These are phyloP conservation scores for Condylura cristata DNA, from an alignment of 2,113 vertebrate species.

Conservation along the genomic window DNA sequence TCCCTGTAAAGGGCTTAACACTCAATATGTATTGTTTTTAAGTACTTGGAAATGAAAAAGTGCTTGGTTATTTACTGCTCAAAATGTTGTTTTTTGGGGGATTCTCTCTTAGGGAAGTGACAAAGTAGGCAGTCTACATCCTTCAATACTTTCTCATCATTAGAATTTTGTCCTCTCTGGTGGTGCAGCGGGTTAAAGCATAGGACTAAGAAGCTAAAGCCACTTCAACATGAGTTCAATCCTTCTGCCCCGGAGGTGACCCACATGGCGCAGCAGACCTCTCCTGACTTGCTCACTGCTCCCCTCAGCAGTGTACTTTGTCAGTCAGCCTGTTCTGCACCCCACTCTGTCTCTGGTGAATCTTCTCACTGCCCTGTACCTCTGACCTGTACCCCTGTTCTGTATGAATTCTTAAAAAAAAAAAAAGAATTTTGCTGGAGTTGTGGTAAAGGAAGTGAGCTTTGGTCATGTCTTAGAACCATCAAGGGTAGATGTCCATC, in stretches of 20 bases:
- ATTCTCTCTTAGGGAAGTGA: not conserved
- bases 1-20: not conserved
- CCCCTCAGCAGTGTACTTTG: no score
- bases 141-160: not conserved
- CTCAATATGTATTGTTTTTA: conserved; percentile 20
- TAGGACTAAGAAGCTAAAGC: no score
- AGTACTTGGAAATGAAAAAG: not conserved
- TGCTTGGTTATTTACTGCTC: not conserved
- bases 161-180: conserved; percentile 24
- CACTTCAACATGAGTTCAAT: no score
- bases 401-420: no score
- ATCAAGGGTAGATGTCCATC: not conserved
- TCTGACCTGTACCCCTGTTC: no score
- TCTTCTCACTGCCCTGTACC: no score
- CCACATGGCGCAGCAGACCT: no score
- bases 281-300: no score
- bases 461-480: not conserved
- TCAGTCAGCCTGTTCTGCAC: no score
- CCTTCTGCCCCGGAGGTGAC: no score
- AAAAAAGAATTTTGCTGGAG: not conserved
- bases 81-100: not conserved
- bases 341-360: no score
- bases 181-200: no score
- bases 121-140: not conserved
- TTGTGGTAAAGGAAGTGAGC: not conserved